Conservation (phyloP, 2,113 vertebrate species). For the Lipophrys pholis region DNA sequence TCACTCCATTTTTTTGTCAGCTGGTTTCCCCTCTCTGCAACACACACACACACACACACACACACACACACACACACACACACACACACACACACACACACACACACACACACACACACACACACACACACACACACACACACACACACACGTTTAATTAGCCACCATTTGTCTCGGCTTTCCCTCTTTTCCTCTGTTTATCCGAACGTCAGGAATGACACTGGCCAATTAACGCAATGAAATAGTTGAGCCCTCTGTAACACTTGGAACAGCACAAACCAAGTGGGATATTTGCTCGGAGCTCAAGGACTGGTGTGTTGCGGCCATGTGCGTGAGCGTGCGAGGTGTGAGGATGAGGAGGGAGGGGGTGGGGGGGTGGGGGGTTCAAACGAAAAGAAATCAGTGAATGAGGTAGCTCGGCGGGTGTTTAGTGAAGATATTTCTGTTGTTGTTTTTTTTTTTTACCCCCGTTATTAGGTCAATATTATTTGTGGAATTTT, state of each 20-base stretch:
- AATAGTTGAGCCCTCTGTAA: constrained; percentile 90
- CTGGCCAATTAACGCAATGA: constrained; percentile 92
- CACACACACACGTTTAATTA: constrained; percentile 89
- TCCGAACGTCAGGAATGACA: constrained; percentile 90
- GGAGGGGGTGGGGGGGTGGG: background rate
- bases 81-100: constrained; percentile 69
- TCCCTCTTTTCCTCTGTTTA: constrained; percentile 90
- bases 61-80: constrained; percentile 68
- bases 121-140: constrained; percentile 30
- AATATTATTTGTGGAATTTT: constrained; percentile 43
- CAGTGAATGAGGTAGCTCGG: constrained; percentile 24
- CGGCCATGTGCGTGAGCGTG: background rate
- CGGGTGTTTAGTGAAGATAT: constrained; percentile 19
- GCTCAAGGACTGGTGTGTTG: constrained; percentile 47
- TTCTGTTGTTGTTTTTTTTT: constrained; percentile 18
- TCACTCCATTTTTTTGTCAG: constrained; percentile 61
- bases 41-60: constrained; percentile 65
- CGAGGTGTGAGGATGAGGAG: constrained; percentile 3
- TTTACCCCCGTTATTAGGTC: constrained; percentile 38
- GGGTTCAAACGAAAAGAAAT: constrained; percentile 39
- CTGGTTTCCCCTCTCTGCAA: constrained; percentile 4
- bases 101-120: constrained; percentile 62
- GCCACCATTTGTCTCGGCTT: constrained; percentile 91
- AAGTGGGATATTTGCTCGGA: constrained; percentile 70
- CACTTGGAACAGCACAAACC: constrained; percentile 58